These are phyloP conservation scores for Mythimna lalbum DNA, from an alignment of 2,888 invertebrate species.

Conservation along the genomic window DNA sequence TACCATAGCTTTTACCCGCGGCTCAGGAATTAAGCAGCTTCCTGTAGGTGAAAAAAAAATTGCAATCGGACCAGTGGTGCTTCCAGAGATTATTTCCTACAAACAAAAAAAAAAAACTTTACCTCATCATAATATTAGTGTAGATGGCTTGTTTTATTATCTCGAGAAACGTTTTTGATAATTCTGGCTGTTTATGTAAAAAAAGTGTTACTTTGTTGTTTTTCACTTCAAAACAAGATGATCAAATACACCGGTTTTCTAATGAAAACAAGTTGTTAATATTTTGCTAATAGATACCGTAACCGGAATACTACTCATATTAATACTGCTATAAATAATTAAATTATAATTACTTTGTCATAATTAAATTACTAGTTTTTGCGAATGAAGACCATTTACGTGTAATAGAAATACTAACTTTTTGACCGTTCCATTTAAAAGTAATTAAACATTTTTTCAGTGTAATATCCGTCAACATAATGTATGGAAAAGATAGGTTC, in stretches of 20 bases:
- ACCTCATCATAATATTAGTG: no score
- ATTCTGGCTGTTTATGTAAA: not conserved
- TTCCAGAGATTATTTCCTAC: no score
- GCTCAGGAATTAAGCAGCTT: no score
- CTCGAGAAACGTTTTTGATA: not conserved
- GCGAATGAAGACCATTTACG: conserved; percentile 4
- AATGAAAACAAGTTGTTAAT: conserved; percentile 9
- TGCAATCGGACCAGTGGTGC: no score
- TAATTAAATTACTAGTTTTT: conserved; percentile 11
- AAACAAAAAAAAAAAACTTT: no score
- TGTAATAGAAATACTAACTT: not conserved
- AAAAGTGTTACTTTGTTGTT: not conserved
- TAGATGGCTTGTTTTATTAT: not conserved
- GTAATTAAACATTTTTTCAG: conserved; percentile 5
- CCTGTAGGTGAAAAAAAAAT: no score
- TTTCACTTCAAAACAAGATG: not conserved
- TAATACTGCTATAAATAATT: conserved; percentile 16
- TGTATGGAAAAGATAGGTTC: conserved; percentile 17
- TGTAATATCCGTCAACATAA: not conserved
- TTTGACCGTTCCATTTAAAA: conserved; percentile 7
- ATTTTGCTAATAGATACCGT: not conserved
- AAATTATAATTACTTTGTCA: conserved; percentile 18
- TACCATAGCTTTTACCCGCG: no score
- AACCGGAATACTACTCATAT: conserved; percentile 9
- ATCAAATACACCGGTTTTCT: conserved; percentile 29